Percentiles rank a stretch among this genome's conserved stretches.
phyloP scores from a whole-genome alignment of 2,888 invertebrate species.

The Papilio demoleus region DNA sequence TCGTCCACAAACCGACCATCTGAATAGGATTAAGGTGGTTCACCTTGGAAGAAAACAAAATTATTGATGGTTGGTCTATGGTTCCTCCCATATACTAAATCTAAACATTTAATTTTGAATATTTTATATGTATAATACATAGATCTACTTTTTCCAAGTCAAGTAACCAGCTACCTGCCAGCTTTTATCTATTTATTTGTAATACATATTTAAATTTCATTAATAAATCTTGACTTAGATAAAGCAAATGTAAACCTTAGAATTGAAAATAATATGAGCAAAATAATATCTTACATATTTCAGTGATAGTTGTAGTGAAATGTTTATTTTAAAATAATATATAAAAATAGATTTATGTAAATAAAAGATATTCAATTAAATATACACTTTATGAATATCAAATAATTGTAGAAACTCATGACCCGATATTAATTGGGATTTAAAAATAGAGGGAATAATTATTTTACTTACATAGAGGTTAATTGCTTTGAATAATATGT shows the following conservation, averaged over 20 bases:
- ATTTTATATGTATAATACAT: conserved; percentile 8
- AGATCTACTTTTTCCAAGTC: conserved; percentile 21
- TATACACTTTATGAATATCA: not conserved
- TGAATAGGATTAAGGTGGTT: conserved; percentile 26
- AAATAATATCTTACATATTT: conserved; percentile 16
- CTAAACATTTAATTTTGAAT: conserved; percentile 23
- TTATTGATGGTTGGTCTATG: conserved; percentile 17
- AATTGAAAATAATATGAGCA: conserved; percentile 29
- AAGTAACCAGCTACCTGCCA: not conserved
- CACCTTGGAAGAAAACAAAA: conserved; percentile 4
- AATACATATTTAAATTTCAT: not conserved
- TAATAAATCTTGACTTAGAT: conserved; percentile 7
- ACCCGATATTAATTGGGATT: not conserved
- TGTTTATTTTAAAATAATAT: not conserved
- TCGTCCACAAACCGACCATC: conserved; percentile 46
- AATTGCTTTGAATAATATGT: conserved; percentile 23
- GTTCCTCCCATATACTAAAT: conserved; percentile 4
- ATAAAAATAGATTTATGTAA: conserved; percentile 15
- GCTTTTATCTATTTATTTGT: not conserved
- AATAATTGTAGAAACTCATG: not conserved
- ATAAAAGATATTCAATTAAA: conserved; percentile 12
- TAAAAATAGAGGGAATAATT: not conserved
- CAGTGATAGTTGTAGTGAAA: conserved; percentile 13
- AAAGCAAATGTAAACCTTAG: conserved; percentile 14
- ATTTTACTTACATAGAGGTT: conserved; percentile 10